Evolutionary conservation across 2,113 vertebrate genomes (phyloP).

Genomic region (Muntiacus muntjak): DNA sequence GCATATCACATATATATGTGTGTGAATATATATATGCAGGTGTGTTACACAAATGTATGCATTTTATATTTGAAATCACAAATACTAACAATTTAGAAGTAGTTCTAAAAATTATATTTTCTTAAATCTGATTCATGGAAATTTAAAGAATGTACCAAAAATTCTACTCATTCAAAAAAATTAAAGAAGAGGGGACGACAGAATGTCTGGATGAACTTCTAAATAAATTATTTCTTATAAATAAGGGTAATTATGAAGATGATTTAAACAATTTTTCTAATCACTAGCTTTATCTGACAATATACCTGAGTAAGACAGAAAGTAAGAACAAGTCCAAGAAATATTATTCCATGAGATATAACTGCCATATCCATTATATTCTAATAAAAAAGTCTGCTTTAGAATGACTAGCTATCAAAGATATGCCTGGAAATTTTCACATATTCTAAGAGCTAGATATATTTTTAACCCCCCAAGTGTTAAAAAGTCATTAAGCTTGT

Average conservation of each 20-base stretch:
- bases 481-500: background rate
- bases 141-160: background rate
- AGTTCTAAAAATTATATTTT: background rate
- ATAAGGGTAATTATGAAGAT: background rate
- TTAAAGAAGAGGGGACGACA: background rate
- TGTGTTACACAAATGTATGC: background rate
- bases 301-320: background rate
- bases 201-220: background rate
- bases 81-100: background rate
- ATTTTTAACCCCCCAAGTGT: background rate
- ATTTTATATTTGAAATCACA: background rate
- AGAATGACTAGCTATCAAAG: background rate
- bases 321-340: background rate
- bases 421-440: background rate
- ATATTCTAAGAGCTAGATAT: background rate
- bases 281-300: background rate
- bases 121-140: background rate
- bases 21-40: background rate
- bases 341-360: background rate
- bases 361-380: background rate
- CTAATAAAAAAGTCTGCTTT: slow-evolving; percentile 2
- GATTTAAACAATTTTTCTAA: background rate
- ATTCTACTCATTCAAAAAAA: background rate
- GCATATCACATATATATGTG: background rate
- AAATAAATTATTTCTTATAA: background rate